These are phyloP conservation scores for Andrena praecox DNA, from an alignment of 2,888 invertebrate genomes.

Conservation along the genomic window DNA sequence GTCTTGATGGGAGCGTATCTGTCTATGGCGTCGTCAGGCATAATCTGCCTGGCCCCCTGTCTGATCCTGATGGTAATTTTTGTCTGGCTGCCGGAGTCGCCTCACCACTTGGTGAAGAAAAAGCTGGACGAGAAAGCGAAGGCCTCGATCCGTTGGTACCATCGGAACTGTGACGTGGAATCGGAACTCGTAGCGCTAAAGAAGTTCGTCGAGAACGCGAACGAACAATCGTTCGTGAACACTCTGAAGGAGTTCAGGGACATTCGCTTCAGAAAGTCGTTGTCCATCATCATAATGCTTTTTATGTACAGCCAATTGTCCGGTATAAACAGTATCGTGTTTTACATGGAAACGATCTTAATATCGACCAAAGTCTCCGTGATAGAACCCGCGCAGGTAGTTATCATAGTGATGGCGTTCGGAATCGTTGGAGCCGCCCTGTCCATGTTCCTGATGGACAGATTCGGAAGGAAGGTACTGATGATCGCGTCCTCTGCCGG, in stretches of 20 bases:
- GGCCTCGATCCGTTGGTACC: conserved; percentile 76
- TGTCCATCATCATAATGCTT: conserved; percentile 71
- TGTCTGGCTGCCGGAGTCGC: conserved; percentile 78
- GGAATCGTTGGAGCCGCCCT: conserved; percentile 72
- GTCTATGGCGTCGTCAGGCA: conserved; percentile 68
- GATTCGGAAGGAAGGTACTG: conserved; percentile 76
- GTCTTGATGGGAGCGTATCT: conserved; percentile 78
- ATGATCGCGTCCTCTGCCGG: conserved; percentile 70
- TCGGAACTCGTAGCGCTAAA: conserved; percentile 71
- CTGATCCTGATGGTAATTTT: conserved; percentile 71
- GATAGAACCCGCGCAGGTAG: conserved; percentile 73
- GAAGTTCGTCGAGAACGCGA: conserved; percentile 70
- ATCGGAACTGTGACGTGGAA: conserved; percentile 70
- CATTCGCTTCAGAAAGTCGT: conserved; percentile 68
- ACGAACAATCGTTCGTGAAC: conserved; percentile 37
- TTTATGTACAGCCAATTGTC: conserved; percentile 77
- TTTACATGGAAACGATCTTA: conserved; percentile 81
- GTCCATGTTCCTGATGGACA: conserved; percentile 77
- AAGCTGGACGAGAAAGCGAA: conserved; percentile 70
- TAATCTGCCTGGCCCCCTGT: conserved; percentile 69
- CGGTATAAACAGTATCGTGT: conserved; percentile 77
- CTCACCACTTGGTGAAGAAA: conserved; percentile 73
- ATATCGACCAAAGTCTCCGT: conserved; percentile 69
- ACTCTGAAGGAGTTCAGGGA: conserved; percentile 59
- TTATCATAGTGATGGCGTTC: conserved; percentile 74